Base-by-base conservation (phyloP, 2,888 invertebrate species). In the Portevinia maculata region DNA sequence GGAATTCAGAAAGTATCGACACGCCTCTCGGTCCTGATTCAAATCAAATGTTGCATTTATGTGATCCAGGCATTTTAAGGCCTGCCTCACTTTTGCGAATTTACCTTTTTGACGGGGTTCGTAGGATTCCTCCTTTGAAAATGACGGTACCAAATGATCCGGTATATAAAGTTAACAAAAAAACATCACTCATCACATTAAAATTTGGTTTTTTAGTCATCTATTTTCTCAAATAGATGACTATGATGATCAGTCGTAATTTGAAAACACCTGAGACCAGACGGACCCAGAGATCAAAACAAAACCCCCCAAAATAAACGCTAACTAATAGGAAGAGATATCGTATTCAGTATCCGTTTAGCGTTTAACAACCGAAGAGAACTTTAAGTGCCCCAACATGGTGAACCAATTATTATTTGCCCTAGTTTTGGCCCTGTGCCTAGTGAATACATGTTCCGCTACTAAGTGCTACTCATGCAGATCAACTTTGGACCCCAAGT, bases 401-500 rank as follows among this genome's bases (percentile, higher is more conserved):
- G 53, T 88, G 83, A 87, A 87, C 84, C 86, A 89, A 86, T 78
- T 90, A 55, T 85, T 88, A 52, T 86, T 87, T 71, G 73, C 86
- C 60, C 76, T 87, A 41, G 74, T 90, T 84, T 87, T 88, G 78
- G 85, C 87, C 32, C 50, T 90, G 84, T 88, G 88, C 70, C 69
- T 89, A 13, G 85, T 88, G 85, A 87, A 88, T 76, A 87, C 86
- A 75, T 89, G 89, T 9, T 86, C 86, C 30, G 90, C 89, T 67
- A 90, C 90, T 52, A 88, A 86, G 84, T 90, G 90, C 69, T 90
- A 89, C 79, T 88, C 89, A 39, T 90, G 90, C 84, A 88, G 88
- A 74, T 90, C 90, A 3, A 73, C 88, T 2, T 86, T 87, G 53
- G 89, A 90, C 85, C 78, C 85, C 6, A 87, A 87, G 32, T 90